Evolutionary conservation across 2,113 vertebrate genomes (phyloP), one percentile per base, ranked within the genome.

Genomic region (Dolichallabes microphthalmus): DNA sequence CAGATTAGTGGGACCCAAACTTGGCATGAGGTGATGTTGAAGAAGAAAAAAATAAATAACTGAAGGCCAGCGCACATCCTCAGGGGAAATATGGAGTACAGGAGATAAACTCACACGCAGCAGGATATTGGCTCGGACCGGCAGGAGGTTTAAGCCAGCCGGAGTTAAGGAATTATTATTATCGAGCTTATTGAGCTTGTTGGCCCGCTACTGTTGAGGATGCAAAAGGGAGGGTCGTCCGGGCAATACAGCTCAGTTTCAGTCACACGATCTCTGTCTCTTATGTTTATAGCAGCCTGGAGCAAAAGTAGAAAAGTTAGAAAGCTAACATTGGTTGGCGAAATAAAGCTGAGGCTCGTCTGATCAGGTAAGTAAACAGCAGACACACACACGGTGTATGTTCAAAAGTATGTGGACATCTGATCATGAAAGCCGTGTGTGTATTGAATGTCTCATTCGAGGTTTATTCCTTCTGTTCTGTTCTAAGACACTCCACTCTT

Each of bases 71-170:
- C 60, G 39, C 6, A 12, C 73, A n/a, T 52, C 82, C 27, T 32
- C 57, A 55, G 30, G 20, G 52, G 45, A 71, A 20, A 11, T 76
- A 8, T 57, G 57, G 66, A 71, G 80, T 60, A 60, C 22, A 7
- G 82, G 63, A 79, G 80, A 90, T 88, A 80, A 90, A 73, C 77
- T 63, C 57, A n/a, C 76, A 88, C 87, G 82, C 45, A 61, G 57
- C 76, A 61, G 82, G 68, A 85, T 81, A 61, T 84, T 82, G n/a
- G 27, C 79, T 39, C 84, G 11, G 57, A 83, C 80, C 55, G 66
- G 55, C 81, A 50, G 35, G 85, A 82, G 64, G 50, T 30, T 86
- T 85, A 80, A 87, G 78, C 61, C 53, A 27, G 74, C 39, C 81
- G 75, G 82, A n/a, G 80, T 82, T 76, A n/a, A 73, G 27, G 85